Evolutionary conservation across 2,113 vertebrate genomes (phyloP), one percentile per base, ranked within the genome.

Genomic region (Vimba vimba): DNA sequence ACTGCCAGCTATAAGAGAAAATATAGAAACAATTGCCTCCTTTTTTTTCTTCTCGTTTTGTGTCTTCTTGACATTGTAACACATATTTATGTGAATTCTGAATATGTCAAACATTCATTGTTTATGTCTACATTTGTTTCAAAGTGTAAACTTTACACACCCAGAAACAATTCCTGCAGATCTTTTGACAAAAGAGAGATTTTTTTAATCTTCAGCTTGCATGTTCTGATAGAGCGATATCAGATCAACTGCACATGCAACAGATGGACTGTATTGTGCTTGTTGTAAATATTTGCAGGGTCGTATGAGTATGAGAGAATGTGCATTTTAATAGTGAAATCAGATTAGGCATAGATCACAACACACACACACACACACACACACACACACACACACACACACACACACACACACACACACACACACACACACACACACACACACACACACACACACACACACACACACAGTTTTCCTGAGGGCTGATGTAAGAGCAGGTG

Each of bases 91-190:
- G 73, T 79, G 86, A 78, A 87, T 76, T 88, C 36, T 80, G 79
- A 91, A 88, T 85, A 90, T 86, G 82, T 79, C 87, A 88, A 85
- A 43, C 62, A 19, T 62, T 62, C 74, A 19, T 52, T 89, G 90
- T 89, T 91, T 89, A 77, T 10, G 68, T 66, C 45, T 85, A 62
- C 62, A 87, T 93, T 85, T 79, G 80, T 88, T 81, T 62, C 74
- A 87, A 50, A 88, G 86, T 21, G 23, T 91, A 91, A 91, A 91
- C 90, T 57, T 89, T 88, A 36, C 55, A 39, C 66, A 33, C 10
- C 15, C 76, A 62, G 75, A 80, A 75, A 75, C 78, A 88, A 84
- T 69, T 75, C 9, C 55, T 60, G 85, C 43, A 17, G 73, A 64
- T 62, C 19, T 86, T 59, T 23, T 60, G 13, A 80, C 73, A 86